These are phyloP conservation scores for Lepisosteus oculatus DNA, from an alignment of 2,113 vertebrate species.

Conservation along the genomic window DNA sequence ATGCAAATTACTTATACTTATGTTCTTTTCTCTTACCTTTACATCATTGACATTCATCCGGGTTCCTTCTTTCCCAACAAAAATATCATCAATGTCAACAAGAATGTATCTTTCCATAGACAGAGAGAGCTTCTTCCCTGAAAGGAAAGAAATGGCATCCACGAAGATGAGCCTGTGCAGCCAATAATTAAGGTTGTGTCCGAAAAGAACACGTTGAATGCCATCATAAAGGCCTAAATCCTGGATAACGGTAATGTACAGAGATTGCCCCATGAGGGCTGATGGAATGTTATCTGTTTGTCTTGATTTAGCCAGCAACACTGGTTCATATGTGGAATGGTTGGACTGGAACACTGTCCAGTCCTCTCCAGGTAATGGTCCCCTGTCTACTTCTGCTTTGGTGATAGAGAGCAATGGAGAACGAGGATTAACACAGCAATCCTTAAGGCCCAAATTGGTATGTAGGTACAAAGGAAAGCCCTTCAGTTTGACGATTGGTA, in stretches of 20 bases:
- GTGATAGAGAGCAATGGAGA: constrained; percentile 88
- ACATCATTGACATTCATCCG: constrained; percentile 92
- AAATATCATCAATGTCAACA: constrained; percentile 95
- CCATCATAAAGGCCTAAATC: constrained; percentile 91
- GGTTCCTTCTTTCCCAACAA: constrained; percentile 93
- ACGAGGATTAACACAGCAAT: constrained; percentile 81
- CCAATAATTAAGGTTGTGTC: constrained; percentile 92
- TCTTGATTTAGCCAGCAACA: constrained; percentile 76
- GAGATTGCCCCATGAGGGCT: constrained; percentile 53
- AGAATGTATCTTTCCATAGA: constrained; percentile 88
- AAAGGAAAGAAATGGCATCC: constrained; percentile 86
- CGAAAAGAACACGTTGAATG: constrained; percentile 89
- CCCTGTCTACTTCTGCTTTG: constrained; percentile 76
- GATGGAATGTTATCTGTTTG: constrained; percentile 54
- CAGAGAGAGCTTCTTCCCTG: constrained; percentile 79
- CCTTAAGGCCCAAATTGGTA: constrained; percentile 83
- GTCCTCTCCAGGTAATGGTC: constrained; percentile 84
- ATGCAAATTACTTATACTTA: not conserved
- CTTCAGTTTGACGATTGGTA: constrained; percentile 71
- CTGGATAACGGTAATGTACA: constrained; percentile 82
- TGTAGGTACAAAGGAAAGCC: constrained; percentile 81
- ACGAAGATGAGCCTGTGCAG: constrained; percentile 89
- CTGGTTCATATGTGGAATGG: constrained; percentile 90
- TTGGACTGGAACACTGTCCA: constrained; percentile 93
- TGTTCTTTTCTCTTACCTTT: constrained; percentile 76